Percentiles rank a stretch among this genome's conserved stretches.
phyloP scores from a whole-genome alignment of 2,113 vertebrate genomes.

The Amphilophus citrinellus region DNA sequence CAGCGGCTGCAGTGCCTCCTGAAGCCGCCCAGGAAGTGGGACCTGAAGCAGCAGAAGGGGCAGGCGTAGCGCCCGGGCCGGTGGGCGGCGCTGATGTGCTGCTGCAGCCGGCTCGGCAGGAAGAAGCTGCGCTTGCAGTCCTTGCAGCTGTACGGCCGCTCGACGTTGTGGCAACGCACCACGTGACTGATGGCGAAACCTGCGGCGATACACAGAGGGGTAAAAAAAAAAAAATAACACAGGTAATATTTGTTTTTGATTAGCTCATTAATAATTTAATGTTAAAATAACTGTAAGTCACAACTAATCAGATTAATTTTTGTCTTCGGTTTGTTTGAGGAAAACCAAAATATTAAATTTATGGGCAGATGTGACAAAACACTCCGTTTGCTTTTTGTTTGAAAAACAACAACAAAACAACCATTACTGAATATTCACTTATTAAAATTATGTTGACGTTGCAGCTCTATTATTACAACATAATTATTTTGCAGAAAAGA shows the following conservation, averaged over 20 bases:
- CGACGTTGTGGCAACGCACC: conserved; percentile 58
- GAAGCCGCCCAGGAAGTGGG: conserved; percentile 63
- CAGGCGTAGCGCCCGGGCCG: conserved; percentile 71
- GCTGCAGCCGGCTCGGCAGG: conserved; percentile 69
- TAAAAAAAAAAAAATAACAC: background rate
- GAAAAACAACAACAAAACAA: background rate
- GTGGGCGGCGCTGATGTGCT: conserved; percentile 56
- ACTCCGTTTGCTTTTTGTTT: too few relatives aligned
- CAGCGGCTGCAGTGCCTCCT: conserved; percentile 72
- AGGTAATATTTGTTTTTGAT: background rate
- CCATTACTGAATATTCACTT: too few relatives aligned
- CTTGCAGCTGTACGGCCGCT: conserved; percentile 53
- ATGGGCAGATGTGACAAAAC: too few relatives aligned
- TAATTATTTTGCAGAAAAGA: background rate
- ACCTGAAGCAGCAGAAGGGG: conserved; percentile 75
- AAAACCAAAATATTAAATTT: background rate
- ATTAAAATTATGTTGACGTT: background rate
- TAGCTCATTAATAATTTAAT: too few relatives aligned
- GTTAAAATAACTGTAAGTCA: too few relatives aligned
- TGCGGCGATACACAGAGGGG: background rate
- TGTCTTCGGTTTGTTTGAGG: background rate
- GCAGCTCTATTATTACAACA: background rate
- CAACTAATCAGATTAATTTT: background rate
- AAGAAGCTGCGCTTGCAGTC: conserved; percentile 62
- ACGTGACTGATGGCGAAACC: conserved; percentile 72